These are phyloP conservation scores for Parnassius orleans DNA, from an alignment of 2,888 invertebrate genomes.

Conservation along the genomic window DNA sequence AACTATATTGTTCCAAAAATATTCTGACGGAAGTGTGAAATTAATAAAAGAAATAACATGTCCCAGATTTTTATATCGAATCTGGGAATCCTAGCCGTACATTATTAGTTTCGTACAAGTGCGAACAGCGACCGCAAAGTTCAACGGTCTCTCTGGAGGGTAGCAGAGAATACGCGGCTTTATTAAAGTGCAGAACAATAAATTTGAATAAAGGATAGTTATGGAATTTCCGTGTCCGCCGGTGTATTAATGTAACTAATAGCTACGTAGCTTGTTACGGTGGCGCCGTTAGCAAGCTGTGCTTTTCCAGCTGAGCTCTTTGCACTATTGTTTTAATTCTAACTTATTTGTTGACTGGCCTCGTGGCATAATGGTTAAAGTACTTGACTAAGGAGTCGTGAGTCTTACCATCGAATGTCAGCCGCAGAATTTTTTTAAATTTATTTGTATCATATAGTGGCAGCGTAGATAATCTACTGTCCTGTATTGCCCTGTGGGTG, in stretches of 20 bases:
- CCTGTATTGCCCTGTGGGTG: too few relatives aligned
- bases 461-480: too few relatives aligned
- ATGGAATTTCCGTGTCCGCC: constrained; percentile 67
- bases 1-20: too few relatives aligned
- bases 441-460: too few relatives aligned
- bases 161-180: constrained; percentile 45
- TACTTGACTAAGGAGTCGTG: too few relatives aligned
- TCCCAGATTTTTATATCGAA: neutral
- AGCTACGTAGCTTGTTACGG: constrained; percentile 28
- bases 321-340: too few relatives aligned
- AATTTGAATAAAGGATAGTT: constrained; percentile 77
- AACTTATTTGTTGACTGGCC: too few relatives aligned
- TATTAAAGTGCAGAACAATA: constrained; percentile 71
- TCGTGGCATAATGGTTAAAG: too few relatives aligned
- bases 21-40: too few relatives aligned
- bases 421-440: too few relatives aligned
- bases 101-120: constrained; percentile 56
- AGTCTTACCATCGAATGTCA: too few relatives aligned
- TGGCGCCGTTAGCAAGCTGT: constrained; percentile 5
- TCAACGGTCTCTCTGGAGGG: constrained; percentile 47
- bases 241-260: constrained; percentile 58
- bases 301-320: neutral
- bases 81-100: constrained; percentile 31
- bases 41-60: neutral
- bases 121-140: constrained; percentile 50